phyloP scores from a whole-genome alignment of 2,113 vertebrate genomes.

The Glaucomys volans region DNA sequence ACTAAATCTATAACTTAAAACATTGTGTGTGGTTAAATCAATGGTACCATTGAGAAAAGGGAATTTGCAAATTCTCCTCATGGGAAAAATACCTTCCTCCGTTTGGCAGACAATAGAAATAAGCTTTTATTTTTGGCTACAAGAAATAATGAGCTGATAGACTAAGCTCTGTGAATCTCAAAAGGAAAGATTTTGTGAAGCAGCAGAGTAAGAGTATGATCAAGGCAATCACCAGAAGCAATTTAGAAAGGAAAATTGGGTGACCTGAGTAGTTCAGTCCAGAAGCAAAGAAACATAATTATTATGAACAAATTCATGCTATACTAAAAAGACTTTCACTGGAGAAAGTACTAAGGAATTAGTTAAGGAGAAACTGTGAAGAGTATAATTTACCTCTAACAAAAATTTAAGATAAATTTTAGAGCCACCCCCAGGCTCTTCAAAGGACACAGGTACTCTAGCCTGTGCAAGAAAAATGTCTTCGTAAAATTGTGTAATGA shows the following conservation, averaged over 20 bases:
- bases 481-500: neutral
- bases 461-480: neutral
- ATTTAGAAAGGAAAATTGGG: neutral
- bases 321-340: conserved; percentile 1
- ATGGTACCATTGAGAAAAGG: neutral
- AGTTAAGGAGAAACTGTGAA: neutral
- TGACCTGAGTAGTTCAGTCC: neutral
- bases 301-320: neutral
- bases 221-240: conserved; percentile 13
- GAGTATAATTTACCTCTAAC: neutral
- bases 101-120: neutral
- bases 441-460: neutral
- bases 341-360: neutral
- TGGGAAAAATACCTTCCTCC: neutral
- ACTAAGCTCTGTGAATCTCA: neutral
- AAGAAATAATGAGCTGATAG: neutral
- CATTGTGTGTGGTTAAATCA: neutral
- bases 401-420: neutral
- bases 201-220: neutral
- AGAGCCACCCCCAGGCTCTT: neutral
- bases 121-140: neutral
- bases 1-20: conserved; percentile 35
- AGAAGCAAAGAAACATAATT: conserved; percentile 9
- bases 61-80: neutral
- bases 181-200: neutral